Evolutionary conservation across 92 coral and sea anemone genomes (phyloP).

Genomic region (Anthopleura xanthogrammica): DNA sequence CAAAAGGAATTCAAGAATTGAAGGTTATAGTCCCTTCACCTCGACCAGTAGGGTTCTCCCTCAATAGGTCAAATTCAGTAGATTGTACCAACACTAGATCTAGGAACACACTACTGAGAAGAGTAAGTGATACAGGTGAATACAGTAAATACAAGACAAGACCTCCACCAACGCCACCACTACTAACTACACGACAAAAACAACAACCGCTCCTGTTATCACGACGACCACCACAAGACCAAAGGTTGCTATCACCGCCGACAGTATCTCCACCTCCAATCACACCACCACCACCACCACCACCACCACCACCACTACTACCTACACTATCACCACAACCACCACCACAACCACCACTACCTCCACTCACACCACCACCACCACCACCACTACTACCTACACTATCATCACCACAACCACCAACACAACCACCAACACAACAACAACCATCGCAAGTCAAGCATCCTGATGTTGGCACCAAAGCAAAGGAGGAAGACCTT

Average conservation of each 20-base stretch:
- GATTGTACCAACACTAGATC: not conserved
- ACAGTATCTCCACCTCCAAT: not conserved
- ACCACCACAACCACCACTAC: not conserved
- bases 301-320: not conserved
- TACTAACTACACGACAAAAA: not conserved
- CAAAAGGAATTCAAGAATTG: not conserved
- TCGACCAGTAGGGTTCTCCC: not conserved
- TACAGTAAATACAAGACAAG: too few species aligned
- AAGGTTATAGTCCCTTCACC: not conserved
- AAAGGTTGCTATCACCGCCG: too few species aligned
- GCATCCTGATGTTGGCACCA: not conserved
- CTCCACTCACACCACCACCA: not conserved
- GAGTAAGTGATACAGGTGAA: not conserved
- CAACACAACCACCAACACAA: not conserved
- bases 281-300: not conserved
- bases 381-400: not conserved
- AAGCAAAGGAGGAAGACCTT: not conserved
- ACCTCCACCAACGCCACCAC: not conserved
- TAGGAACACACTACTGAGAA: not conserved
- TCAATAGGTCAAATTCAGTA: slow-evolving; percentile 1
- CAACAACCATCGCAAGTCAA: not conserved
- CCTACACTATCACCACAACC: not conserved
- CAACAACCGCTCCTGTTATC: not conserved
- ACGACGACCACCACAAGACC: not conserved
- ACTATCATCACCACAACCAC: not conserved